A percentile compares a stretch with the other conserved stretches of the same genome.
Conservation (phyloP, 2,797 vertebrate species). For the Enteromius mattozi region DNA sequence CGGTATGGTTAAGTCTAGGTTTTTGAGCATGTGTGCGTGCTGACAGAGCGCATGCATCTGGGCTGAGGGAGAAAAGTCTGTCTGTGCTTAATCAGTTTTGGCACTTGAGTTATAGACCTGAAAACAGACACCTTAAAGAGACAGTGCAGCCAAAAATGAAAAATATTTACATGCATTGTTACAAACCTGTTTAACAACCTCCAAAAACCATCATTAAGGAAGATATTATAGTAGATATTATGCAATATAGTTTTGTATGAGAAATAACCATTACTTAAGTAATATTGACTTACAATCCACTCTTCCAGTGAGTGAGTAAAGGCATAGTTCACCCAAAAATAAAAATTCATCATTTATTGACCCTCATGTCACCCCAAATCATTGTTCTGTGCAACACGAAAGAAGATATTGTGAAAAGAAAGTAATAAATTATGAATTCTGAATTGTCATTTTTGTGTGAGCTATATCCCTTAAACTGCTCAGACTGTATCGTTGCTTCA, state of each 20-base stretch:
- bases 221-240: background rate
- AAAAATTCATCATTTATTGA: background rate
- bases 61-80: slow-evolving; percentile 16
- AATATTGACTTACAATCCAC: background rate
- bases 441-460: background rate
- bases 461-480: background rate
- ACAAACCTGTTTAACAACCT: background rate
- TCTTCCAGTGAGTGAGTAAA: background rate
- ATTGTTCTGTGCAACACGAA: background rate
- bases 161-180: background rate
- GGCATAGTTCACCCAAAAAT: background rate
- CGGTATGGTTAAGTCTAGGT: slow-evolving; percentile 2
- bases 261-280: background rate
- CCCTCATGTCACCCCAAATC: background rate
- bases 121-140: slow-evolving; percentile 18
- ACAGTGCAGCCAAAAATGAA: slow-evolving; percentile 9
- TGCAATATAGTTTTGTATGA: background rate
- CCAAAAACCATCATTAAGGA: background rate
- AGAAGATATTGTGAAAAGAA: background rate
- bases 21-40: slow-evolving; percentile 7
- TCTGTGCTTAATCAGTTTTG: slow-evolving; percentile 39
- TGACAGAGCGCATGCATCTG: background rate
- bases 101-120: slow-evolving; percentile 42
- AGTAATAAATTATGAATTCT: background rate
- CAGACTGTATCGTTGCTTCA: background rate